phyloP scores from a whole-genome alignment of 35 echinoderm and acorn worm species.

The Apostichopus parvimensis region DNA sequence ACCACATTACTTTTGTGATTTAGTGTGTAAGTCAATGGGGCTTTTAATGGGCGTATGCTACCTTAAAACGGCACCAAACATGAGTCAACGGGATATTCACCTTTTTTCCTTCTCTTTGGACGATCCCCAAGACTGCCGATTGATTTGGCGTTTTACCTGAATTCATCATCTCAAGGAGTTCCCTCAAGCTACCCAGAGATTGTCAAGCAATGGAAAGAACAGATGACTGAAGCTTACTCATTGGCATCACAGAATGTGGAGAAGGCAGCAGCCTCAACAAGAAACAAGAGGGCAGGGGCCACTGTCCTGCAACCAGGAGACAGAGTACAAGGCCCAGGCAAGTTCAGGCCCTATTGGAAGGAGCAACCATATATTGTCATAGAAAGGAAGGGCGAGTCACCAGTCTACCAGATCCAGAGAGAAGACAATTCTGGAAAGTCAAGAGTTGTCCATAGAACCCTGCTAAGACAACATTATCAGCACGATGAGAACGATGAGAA shows the following conservation, averaged over 20 bases:
- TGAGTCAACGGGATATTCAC: constrained; percentile 60
- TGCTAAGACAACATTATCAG: too few species aligned
- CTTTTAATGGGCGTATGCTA: too few species aligned
- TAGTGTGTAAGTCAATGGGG: too few species aligned
- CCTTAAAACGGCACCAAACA: constrained; percentile 51
- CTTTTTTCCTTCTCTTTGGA: constrained; percentile 34
- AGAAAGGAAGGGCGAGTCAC: constrained; percentile 20
- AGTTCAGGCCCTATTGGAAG: constrained; percentile 61
- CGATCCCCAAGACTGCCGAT: constrained; percentile 22
- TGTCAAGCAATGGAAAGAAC: constrained; percentile 62
- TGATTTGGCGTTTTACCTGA: constrained; percentile 46
- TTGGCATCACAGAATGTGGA: constrained; percentile 24
- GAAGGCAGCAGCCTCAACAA: not conserved
- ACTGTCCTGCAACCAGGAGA: constrained; percentile 31
- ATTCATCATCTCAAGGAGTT: not conserved
- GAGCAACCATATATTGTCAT: constrained; percentile 45
- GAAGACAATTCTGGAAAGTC: too few species aligned
- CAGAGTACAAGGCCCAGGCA: constrained; percentile 68
- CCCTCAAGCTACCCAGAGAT: constrained; percentile 5
- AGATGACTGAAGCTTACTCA: constrained; percentile 62
- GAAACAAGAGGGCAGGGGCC: not conserved
- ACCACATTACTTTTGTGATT: too few species aligned
- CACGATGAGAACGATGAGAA: too few species aligned
- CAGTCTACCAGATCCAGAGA: constrained; percentile 4
- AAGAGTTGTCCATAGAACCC: too few species aligned